Conservation (phyloP, 2,797 vertebrate species). For the Rhinophrynus dorsalis region DNA sequence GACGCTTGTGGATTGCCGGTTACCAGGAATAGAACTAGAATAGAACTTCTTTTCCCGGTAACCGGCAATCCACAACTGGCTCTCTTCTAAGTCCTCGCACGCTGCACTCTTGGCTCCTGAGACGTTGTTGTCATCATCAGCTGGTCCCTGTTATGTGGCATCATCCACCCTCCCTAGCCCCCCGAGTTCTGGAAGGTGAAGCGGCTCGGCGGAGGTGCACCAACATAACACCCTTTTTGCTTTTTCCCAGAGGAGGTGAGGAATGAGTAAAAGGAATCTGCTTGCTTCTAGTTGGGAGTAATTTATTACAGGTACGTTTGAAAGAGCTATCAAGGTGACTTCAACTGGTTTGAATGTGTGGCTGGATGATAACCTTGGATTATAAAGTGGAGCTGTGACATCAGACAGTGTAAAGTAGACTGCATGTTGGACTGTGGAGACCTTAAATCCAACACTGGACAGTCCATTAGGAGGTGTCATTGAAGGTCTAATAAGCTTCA, state of each 20-base stretch:
- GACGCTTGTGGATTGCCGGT: no score
- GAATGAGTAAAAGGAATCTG: background rate
- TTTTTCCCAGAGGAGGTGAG: background rate
- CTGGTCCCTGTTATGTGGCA: conserved; percentile 48
- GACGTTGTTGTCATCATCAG: conserved; percentile 43
- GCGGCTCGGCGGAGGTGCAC: conserved; percentile 29
- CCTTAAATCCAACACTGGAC: no score
- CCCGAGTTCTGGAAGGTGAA: conserved; percentile 49
- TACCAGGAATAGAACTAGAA: no score
- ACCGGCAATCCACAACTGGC: conserved; percentile 19
- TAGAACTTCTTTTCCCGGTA: conserved; percentile 39
- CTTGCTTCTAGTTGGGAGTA: background rate
- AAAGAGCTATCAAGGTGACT: no score
- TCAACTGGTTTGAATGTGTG: no score
- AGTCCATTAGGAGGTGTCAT: no score
- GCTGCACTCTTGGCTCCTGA: conserved; percentile 41
- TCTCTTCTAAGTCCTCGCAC: conserved; percentile 3
- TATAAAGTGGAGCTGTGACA: no score
- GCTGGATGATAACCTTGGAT: no score
- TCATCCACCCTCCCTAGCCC: conserved; percentile 58
- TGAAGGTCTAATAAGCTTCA: no score
- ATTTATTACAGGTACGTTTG: background rate
- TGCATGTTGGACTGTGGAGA: no score
- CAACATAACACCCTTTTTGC: background rate
- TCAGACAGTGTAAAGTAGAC: no score